Conservation (phyloP, 2,113 vertebrate species). For the Xiphophorus maculatus region DNA sequence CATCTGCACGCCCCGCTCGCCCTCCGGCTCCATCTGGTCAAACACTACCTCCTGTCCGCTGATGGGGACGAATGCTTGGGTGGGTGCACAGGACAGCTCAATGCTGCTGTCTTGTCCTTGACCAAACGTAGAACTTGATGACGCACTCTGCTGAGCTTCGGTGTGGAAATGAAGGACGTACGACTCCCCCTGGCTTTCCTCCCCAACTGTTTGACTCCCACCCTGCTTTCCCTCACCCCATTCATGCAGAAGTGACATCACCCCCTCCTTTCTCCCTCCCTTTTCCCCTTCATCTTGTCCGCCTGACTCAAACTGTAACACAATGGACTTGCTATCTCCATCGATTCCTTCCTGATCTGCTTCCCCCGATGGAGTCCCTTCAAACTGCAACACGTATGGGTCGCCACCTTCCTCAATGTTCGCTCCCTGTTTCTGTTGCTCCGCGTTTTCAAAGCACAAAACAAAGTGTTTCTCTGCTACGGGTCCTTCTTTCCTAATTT, state of each 20-base stretch:
- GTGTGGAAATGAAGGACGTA: constrained; percentile 81
- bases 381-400: constrained; percentile 79
- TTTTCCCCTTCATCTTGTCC: constrained; percentile 59
- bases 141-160: constrained; percentile 55
- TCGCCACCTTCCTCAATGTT: constrained; percentile 52
- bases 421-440: constrained; percentile 53
- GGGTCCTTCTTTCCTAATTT: constrained; percentile 44
- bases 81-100: constrained; percentile 70
- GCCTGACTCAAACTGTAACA: constrained; percentile 77
- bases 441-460: constrained; percentile 77
- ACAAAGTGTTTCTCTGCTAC: constrained; percentile 75
- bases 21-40: constrained; percentile 73
- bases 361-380: constrained; percentile 57
- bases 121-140: constrained; percentile 45
- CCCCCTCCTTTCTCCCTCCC: constrained; percentile 55
- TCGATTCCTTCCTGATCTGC: constrained; percentile 41
- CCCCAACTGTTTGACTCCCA: constrained; percentile 42
- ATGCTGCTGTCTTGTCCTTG: constrained; percentile 64
- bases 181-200: constrained; percentile 64
- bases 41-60: constrained; percentile 80
- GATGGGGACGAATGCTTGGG: constrained; percentile 72
- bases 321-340: constrained; percentile 69
- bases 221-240: constrained; percentile 71
- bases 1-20: constrained; percentile 80
- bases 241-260: constrained; percentile 79